Conservation (phyloP, 2,113 vertebrate species). For the Emydura subglobosa region DNA sequence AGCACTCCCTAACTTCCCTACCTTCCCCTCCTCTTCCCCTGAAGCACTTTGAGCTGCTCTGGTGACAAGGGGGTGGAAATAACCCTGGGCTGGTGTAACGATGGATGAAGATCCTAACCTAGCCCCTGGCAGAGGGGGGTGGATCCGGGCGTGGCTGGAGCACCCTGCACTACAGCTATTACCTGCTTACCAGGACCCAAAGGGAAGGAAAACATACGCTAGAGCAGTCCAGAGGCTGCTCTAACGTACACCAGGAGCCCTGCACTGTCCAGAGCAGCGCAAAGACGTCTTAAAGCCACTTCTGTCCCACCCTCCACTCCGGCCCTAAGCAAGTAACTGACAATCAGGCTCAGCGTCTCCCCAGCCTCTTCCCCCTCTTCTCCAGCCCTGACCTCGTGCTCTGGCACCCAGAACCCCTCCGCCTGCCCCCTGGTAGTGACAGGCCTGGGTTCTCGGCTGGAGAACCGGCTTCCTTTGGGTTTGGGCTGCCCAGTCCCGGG, state of each 20-base stretch:
- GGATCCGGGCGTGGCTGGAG: background rate
- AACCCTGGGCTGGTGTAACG: background rate
- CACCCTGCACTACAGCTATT: background rate
- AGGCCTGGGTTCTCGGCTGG: background rate
- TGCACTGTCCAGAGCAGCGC: background rate
- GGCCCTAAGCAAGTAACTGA: background rate
- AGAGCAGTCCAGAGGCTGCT: background rate
- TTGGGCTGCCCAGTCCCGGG: background rate
- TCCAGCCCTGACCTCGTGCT: fast-evolving
- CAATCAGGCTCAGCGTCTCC: background rate
- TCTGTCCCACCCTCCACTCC: background rate
- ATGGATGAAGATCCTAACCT: background rate
- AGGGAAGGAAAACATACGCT: background rate
- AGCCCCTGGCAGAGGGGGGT: background rate
- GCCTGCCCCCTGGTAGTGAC: background rate
- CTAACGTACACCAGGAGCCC: background rate
- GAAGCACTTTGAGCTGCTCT: background rate
- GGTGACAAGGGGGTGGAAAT: background rate
- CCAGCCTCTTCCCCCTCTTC: background rate
- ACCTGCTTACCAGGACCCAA: background rate
- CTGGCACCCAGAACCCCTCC: background rate
- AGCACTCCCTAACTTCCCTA: background rate
- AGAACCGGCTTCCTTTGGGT: background rate
- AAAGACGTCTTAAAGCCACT: background rate
- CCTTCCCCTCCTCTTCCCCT: background rate